Conservation (phyloP, 37 sponge, comb jelly and placozoan genomes). For the Petrosia ficiformis region DNA sequence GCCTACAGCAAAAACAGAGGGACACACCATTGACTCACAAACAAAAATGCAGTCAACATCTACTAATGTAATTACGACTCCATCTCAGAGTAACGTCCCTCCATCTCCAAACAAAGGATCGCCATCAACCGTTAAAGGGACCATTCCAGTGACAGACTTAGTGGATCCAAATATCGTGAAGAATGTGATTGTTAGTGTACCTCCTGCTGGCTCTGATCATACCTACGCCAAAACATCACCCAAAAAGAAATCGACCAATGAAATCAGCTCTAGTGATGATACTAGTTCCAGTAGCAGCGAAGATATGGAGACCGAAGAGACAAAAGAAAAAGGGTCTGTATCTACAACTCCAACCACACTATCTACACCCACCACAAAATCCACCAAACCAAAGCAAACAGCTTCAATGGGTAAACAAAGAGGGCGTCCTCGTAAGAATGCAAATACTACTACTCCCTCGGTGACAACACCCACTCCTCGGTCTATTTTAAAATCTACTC, state of each 20-base stretch:
- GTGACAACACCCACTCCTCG: slow-evolving; percentile 2
- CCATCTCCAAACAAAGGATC: too few relatives aligned
- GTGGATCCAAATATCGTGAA: background rate
- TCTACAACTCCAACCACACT: background rate
- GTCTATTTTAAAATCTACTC: background rate
- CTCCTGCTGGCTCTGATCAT: background rate
- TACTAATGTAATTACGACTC: too few relatives aligned
- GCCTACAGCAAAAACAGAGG: too few relatives aligned
- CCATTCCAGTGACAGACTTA: background rate
- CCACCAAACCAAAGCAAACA: background rate
- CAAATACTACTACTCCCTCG: background rate
- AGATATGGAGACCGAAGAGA: background rate
- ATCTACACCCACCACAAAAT: background rate
- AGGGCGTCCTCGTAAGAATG: slow-evolving; percentile 15
- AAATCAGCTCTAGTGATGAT: background rate
- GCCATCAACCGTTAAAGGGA: background rate
- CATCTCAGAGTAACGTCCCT: too few relatives aligned
- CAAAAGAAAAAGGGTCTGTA: background rate
- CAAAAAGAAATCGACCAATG: background rate
- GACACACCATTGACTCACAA: too few relatives aligned
- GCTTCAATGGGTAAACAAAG: background rate
- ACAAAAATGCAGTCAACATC: too few relatives aligned
- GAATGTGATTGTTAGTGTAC: background rate
- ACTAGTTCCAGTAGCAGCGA: background rate
- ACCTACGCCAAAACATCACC: background rate